Evolutionary conservation across 2,888 invertebrate genomes (phyloP), one percentile per base, ranked within the genome.

Genomic region (Spodoptera littoralis): DNA sequence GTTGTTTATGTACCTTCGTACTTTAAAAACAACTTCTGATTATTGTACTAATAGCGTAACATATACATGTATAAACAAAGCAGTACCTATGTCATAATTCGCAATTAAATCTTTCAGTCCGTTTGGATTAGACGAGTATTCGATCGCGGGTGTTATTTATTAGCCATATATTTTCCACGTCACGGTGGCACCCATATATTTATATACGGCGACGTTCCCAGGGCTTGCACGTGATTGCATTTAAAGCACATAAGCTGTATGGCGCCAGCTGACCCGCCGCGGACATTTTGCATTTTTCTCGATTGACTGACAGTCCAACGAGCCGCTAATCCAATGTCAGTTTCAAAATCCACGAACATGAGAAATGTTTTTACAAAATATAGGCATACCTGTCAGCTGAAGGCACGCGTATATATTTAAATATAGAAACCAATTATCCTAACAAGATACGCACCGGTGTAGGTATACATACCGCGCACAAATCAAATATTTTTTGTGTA

Each of bases 301-400:
- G 78, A 79, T 76, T 77, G 82, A 84, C 73, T 78, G 85, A 69
- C 83, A 82, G 73, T 62, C 64, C 57, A 60, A 71, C 65, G 69
- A 55, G 62, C 49, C 55, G 48, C 71, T 74, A 80, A 80, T 68
- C 73, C 71, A 45, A 50, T 61, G 70, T 48, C 55, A 68, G 67
- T 67, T 68, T 61, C 22, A 53, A 53, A 65, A 73, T 53, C 52
- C 11, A 53, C 43, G 6, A 22, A 48, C 45, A 30, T 50, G 13
- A 4, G 27, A 22, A 9, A 48, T 45, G 27, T 43, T 48, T 41
- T 48, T 5, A 48, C 9, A 44, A 48, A 67, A 69, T 44, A 36
- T 41, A 22, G 8, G 36, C 36, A 36, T 3, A 36, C 11, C 47
- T 65, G 43, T 71, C 36, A 51, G 44, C 24, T 27, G 55, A 18